Conservation (phyloP, 2,797 vertebrate species). For the Crax fasciolata region DNA sequence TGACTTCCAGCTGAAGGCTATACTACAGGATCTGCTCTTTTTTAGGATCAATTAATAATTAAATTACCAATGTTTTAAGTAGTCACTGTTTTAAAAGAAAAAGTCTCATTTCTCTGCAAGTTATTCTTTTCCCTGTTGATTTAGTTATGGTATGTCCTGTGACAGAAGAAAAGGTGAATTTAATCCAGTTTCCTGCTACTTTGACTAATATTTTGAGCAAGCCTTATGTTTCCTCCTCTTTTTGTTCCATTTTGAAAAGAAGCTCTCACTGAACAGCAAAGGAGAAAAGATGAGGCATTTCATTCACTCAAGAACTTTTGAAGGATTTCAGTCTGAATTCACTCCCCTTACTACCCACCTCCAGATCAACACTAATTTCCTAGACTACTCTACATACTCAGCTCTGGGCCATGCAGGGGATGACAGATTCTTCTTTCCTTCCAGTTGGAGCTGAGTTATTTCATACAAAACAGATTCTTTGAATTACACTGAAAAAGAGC, state of each 20-base stretch:
- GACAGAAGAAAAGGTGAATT: neutral
- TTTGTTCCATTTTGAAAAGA: neutral
- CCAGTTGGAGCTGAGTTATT: neutral
- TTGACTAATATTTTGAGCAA: neutral
- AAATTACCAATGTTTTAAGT: neutral
- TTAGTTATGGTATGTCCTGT: neutral
- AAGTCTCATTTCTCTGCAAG: neutral
- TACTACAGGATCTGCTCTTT: neutral
- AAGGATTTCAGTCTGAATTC: slow-evolving; percentile 6
- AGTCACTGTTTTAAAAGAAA: neutral
- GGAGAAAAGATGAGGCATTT: neutral
- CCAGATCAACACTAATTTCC: neutral
- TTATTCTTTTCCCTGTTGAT: neutral
- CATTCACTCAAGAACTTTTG: neutral
- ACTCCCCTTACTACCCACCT: neutral
- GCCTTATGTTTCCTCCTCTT: neutral
- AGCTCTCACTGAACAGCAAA: neutral
- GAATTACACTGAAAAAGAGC: neutral
- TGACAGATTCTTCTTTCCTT: slow-evolving; percentile 22
- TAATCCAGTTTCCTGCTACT: neutral
- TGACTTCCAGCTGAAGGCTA: neutral
- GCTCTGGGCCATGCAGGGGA: neutral
- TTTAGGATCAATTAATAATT: neutral
- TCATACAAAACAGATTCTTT: slow-evolving; percentile 23
- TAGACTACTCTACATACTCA: neutral